Base-by-base conservation (phyloP, 2,797 vertebrate genomes). In the Ispidina picta region DNA sequence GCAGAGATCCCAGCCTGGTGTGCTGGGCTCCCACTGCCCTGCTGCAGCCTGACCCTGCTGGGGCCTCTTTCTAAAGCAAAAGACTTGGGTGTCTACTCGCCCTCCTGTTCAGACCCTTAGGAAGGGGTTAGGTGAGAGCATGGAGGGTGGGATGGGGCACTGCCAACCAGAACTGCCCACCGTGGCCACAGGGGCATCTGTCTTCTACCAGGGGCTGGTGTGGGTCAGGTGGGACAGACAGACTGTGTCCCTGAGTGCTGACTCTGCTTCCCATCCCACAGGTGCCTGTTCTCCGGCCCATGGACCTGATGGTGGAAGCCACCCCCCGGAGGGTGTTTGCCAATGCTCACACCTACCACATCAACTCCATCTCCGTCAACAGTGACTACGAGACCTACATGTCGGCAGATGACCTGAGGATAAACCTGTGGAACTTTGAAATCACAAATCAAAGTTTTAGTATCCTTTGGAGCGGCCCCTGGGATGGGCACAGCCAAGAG, bases 281-380 rank as follows among this genome's bases (percentile, higher is more conserved):
- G 99, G 99, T 99, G 58, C 99, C 99, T 0, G 99, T 99, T 90
- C 96, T 99, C 76, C 98, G 98, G 97, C 98, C 99, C 70, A 99
- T 99, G 98, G 99, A 99, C 96, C 96, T 99, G 96, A 99, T 99
- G 99, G 99, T 99, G 73, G 99, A 99, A 96, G 99, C 99, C 44
- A 98, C 98, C 35, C 98, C 99, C 1, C 97, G 98, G 59, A 97
- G 99, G 62, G 98, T 99, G 26, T 99, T 99, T 84, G 98, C 99
- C 97, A 99, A 99, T 0, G 99, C 99, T 1, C 99, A 99, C 91
- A 99, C 99, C 17, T 99, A 99, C 97, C 99, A 99, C 97, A 99
- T 99, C 98, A 99, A 99, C 98, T 99, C 99, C 97, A 99, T 99
- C 97, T 99, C 99, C 0, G 98, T 99, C 97, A 99, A 99, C 98